A percentile compares a stretch with the other conserved stretches of the same genome.
Evolutionary conservation across 1,140 invertebrate species (phyloP).

Genomic region (Procambarus clarkii): DNA sequence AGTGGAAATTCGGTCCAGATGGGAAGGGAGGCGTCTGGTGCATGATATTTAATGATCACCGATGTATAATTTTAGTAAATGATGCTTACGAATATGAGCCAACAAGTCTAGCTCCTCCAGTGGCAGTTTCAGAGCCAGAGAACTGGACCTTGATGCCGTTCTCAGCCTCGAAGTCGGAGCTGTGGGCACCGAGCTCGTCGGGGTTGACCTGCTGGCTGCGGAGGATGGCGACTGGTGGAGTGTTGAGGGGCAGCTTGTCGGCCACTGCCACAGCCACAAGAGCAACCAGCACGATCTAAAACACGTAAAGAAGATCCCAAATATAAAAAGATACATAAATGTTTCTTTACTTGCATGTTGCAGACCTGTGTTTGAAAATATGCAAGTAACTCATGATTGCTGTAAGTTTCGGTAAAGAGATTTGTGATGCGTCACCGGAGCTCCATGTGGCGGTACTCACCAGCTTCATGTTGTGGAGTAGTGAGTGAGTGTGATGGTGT

Average conservation of each 20-base stretch:
- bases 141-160: slow-evolving; percentile 53
- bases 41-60: no score
- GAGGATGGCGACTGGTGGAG: slow-evolving; percentile 41
- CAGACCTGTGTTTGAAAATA: background rate
- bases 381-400: background rate
- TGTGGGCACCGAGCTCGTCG: slow-evolving; percentile 53
- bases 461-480: slow-evolving; percentile 32
- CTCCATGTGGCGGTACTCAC: background rate
- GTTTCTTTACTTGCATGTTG: no score
- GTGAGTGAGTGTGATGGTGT: background rate
- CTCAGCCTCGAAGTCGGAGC: slow-evolving; percentile 64
- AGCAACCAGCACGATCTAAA: slow-evolving; percentile 9
- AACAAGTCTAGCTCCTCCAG: slow-evolving; percentile 30
- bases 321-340: no score
- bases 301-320: background rate
- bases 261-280: slow-evolving; percentile 37
- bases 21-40: no score
- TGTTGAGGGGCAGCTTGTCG: background rate
- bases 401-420: background rate
- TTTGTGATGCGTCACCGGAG: no score
- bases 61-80: no score
- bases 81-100: background rate
- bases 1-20: no score
- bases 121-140: slow-evolving; percentile 18
- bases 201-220: slow-evolving; percentile 49